Evolutionary conservation across 2,113 vertebrate genomes (phyloP), one percentile per base, ranked within the genome.

Genomic region (Neolamprologus brichardi): DNA sequence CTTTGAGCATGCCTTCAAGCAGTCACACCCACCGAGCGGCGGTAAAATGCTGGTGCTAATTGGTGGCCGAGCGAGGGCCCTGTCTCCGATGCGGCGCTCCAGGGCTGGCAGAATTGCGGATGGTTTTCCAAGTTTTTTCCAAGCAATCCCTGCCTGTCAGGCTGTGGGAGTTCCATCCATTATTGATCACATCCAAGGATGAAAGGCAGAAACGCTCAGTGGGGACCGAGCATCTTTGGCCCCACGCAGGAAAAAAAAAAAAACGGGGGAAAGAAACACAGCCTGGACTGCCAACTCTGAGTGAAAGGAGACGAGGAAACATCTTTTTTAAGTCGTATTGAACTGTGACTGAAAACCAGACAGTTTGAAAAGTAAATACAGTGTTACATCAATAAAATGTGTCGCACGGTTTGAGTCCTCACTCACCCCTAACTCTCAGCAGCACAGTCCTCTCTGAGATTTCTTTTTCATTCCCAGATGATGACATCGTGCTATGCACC

Each of bases 181-280:
- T 96, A 96, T 96, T 96, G 96, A 96, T 95, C 92, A 88, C 85
- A 93, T 92, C 90, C 87, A 89, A 84, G 89, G 93, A 96, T 95
- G 92, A 96, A 95, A 95, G 95, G 95, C 91, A 87, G 83, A 78
- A 91, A 88, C 7, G 39, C 94, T 91, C 94, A 93, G 92, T 90
- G 87, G 94, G 95, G 92, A 94, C 87, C 5, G 86, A 87, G 90
- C 92, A 91, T 95, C 88, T 94, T 94, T 95, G 91, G 92, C 93
- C 94, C 88, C 93, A 90, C 87, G 64, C 87, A 75, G 81, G 5
- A 80, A 79, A 51, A 58, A 83, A 84, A 83, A 72, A 62, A 53
- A 84, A 82, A 72, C 8, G 46, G 78, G 82, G 18, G 84, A 53
- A 87, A 80, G 83, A 93, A 91, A 89, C 81, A 62, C 62, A 84